Evolutionary conservation across 2,888 invertebrate genomes (phyloP).

Genomic region (Drosophila macrospina): DNA sequence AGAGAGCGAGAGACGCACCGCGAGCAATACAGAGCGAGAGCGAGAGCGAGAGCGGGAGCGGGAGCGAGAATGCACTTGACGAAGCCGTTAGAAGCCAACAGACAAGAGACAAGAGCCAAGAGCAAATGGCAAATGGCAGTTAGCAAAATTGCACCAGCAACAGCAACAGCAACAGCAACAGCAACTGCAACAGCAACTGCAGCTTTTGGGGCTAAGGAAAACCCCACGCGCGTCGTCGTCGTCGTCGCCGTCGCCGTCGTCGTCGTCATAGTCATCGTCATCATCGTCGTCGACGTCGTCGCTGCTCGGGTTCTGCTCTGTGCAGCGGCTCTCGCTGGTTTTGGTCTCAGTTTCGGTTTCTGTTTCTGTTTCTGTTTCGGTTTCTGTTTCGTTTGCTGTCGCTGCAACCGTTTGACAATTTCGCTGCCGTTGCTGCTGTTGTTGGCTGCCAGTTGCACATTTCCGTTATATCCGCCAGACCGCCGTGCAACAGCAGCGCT

Average conservation of each 20-base stretch:
- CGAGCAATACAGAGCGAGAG: conserved; percentile 6
- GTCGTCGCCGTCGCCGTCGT: conserved; percentile 6
- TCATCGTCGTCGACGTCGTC: conserved; percentile 5
- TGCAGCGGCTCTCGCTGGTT: conserved; percentile 29
- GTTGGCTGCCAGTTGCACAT: conserved; percentile 73
- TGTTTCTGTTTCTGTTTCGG: conserved; percentile 35
- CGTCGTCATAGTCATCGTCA: conserved; percentile 1
- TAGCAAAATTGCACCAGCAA: conserved; percentile 48
- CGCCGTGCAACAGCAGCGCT: conserved; percentile 60
- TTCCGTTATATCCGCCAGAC: conserved; percentile 77
- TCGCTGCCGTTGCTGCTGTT: conserved; percentile 56
- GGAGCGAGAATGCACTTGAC: conserved; percentile 51
- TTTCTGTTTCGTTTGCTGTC: conserved; percentile 45
- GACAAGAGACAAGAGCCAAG: conserved; percentile 32
- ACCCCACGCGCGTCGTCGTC: conserved; percentile 47
- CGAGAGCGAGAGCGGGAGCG: conserved; percentile 6
- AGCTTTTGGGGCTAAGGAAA: conserved; percentile 56
- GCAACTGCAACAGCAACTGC: conserved; percentile 4
- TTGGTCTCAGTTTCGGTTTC: conserved; percentile 29
- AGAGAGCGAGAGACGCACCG: background rate
- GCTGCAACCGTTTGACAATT: conserved; percentile 70
- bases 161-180: conserved; percentile 12
- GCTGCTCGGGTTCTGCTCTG: conserved; percentile 52
- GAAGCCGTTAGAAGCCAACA: conserved; percentile 59
- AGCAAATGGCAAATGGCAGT: conserved; percentile 56